Base-by-base conservation (phyloP, 2,888 invertebrate genomes). In the Cantharis rufa region DNA sequence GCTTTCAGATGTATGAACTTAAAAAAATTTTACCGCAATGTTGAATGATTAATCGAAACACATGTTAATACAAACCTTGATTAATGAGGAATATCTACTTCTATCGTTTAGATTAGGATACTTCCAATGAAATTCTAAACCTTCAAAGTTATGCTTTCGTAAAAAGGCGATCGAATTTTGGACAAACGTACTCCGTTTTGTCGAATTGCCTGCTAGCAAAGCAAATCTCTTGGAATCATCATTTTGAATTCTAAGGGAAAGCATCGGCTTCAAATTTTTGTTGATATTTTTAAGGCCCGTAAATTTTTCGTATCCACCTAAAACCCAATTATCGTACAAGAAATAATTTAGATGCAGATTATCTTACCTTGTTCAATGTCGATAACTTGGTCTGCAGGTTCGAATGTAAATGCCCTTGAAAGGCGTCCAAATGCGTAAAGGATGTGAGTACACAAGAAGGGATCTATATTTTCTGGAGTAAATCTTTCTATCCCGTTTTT, bases 201-300 rank as follows among this genome's bases (percentile, higher is more conserved):
- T 94, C 2, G 92, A 86, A 82, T 92, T 93, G 1, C 95, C 95
- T 1, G 97, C 96, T 91, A 97, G 92, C n/a, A 95, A 93, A 0
- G 97, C 97, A 89, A 97, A 97, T 78, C 92, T 88, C n/a, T 94
- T 91, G 0, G 96, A 96, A 15, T 96, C 97, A 87, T 97, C 97
- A 88, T 97, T 97, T 97, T 97, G 97, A 0, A 97, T 93, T 1
- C 97, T 97, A 83, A 97, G 95, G 11, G 97, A 97, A 81, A 97
- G 90, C 89, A 97, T 89, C 0, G 97, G 97, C 89, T 97, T 97
- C 85, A 97, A 87, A 80, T 96, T 93, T 87, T 96, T 96, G 89
- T 97, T 97, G 90, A 96, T 97, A 0, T 96, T 95, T 89, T 97
- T 97, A 77, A 97, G 90, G 0, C 96, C 97, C 62, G 94, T 96